Conservation (phyloP, 2,797 vertebrate species). For the Valencia hispanica region DNA sequence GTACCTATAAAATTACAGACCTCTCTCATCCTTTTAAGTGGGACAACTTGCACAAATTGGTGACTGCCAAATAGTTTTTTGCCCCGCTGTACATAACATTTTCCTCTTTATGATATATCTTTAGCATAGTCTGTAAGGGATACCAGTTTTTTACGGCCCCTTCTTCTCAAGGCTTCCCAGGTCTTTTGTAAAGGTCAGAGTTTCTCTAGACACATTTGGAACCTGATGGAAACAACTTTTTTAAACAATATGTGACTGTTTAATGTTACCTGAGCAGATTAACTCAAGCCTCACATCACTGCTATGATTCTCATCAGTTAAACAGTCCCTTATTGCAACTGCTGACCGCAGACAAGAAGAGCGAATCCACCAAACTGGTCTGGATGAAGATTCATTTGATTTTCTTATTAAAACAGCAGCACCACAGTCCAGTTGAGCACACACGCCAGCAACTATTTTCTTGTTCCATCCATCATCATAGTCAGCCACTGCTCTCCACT, state of each 20-base stretch:
- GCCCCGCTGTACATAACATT: not conserved
- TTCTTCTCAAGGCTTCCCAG: not conserved
- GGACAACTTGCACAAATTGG: too few relatives aligned
- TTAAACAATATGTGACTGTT: not conserved
- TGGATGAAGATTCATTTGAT: rapidly evolving
- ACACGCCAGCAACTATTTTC: not conserved
- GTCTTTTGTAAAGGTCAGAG: not conserved
- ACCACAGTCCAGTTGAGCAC: constrained; percentile 6
- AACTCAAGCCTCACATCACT: not conserved
- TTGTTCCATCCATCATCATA: not conserved
- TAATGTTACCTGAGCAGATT: constrained; percentile 4
- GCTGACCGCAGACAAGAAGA: not conserved
- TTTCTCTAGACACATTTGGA: not conserved
- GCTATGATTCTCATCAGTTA: rapidly evolving
- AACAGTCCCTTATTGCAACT: not conserved
- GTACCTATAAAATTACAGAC: too few relatives aligned
- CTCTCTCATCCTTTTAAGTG: too few relatives aligned
- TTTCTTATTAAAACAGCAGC: not conserved
- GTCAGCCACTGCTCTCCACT: not conserved
- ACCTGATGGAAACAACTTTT: not conserved
- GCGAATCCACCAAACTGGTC: not conserved
- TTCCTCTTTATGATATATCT: not conserved
- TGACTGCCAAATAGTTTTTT: too few relatives aligned
- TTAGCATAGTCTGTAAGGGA: not conserved
- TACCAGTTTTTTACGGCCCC: not conserved